Evolutionary conservation across 2,888 invertebrate species (phyloP), one percentile per base, ranked within the genome.

Genomic region (Drosophila peninsularis): DNA sequence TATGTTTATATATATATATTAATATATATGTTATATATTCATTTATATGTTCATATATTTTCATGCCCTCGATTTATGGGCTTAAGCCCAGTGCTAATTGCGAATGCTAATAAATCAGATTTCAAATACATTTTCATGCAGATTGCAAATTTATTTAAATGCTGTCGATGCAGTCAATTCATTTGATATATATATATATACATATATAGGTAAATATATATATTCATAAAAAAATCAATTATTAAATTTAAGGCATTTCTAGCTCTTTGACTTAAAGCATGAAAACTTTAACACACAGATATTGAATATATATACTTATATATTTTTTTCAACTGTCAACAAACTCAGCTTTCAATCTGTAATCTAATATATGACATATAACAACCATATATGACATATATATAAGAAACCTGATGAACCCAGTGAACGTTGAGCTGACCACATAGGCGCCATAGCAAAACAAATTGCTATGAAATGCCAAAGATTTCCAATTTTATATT

Each of bases 61-160:
- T n/a, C 49, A 50, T 58, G 65, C 42, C 39, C 53, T 53, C 45
- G 68, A 81, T 71, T 75, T 75, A 82, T 85, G 76, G 63, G 54
- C 73, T 56, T 56, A 63, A 70, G 67, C 47, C 57, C 65, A 81
- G 71, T 83, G 81, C 80, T 79, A 75, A 79, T 82, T 85, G 70
- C 54, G 62, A 61, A 71, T 82, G 81, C 86, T 75, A 64, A 75
- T 80, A 71, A 85, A 80, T 85, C 75, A 66, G 64, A 53, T 70
- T 79, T 60, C 44, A 45, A 62, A 56, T 34, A 61, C 57, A 70
- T 42, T 36, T 49, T 34, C 41, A 62, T 67, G 54, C 63, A 57
- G 60, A 76, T 64, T 60, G 58, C 41, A 62, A 55, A 61, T 74
- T 63, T 71, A 71, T 50, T 54, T 27, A 60, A 53, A 36, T 68